Evolutionary conservation across 1,140 invertebrate genomes (phyloP), one percentile per base, ranked within the genome.

Genomic region (Drosophila punjabiensis): DNA sequence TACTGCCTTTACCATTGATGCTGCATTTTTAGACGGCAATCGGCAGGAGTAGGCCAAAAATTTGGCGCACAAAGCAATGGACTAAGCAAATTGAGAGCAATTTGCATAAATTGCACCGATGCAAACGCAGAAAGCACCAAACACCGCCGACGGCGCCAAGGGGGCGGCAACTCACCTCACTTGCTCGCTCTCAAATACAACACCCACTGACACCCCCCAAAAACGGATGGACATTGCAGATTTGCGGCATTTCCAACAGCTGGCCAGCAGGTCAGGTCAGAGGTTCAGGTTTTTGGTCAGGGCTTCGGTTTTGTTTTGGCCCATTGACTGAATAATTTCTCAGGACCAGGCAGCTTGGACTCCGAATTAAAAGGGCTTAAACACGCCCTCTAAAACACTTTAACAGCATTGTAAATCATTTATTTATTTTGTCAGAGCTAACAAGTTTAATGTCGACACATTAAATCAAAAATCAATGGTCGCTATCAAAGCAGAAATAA

Each of bases 41-140:
- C 62, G 69, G 48, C 55, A 78, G 50, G 67, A 70, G 77, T 32
- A 47, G 62, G 18, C 30, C 53, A 14, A 53, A 56, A 73, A 71
- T 56, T 69, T 68, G 62, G 71, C 52, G 65, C 71, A 80, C 64
- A 69, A 66, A 56, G 80, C 66, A 79, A 60, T 78, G 61, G 69
- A 83, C 77, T 70, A 83, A 82, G 55, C 84, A 81, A 88, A 84
- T 84, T 89, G 85, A 74, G 76, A 82, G 86, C 82, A 82, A 90
- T 90, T 90, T 91, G 79, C 86, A 89, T 89, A 85, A 90, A 89
- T 89, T 88, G 65, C 69, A 75, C 48, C 69, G 69, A 50, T 75
- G 68, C 47, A 74, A 74, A 74, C 32, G 69, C 68, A 74, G 39
- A 35, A 64, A 63, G 58, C 50, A 58, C 33, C 70, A 63, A 64